Evolutionary conservation across 2,888 invertebrate genomes (phyloP).

Genomic region (Acanthococcus lagerstroemiae): DNA sequence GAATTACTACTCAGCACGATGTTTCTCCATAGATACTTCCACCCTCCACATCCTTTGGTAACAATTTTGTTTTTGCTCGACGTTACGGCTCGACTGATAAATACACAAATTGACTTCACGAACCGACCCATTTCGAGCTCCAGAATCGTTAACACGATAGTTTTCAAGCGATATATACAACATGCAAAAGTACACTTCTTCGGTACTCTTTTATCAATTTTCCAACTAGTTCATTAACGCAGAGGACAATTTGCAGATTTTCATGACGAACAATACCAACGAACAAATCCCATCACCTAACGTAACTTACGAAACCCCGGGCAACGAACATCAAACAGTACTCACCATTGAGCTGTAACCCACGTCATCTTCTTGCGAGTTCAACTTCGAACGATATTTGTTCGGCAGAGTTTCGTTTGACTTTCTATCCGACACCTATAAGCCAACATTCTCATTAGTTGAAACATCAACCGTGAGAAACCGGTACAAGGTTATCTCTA

Average conservation of each 20-base stretch:
- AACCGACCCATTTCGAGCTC: neutral
- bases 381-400: too few species aligned
- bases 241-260: neutral
- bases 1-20: too few species aligned
- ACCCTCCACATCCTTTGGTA: neutral
- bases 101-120: neutral
- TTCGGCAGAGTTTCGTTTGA: neutral
- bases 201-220: too few species aligned
- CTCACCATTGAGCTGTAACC: constrained; percentile 21
- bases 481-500: too few species aligned
- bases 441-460: neutral
- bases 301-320: neutral
- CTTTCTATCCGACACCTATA: neutral
- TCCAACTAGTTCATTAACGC: neutral
- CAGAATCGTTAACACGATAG: neutral
- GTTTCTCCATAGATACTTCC: too few species aligned
- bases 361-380: neutral
- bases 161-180: neutral
- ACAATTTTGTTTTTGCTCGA: neutral
- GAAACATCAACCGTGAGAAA: neutral
- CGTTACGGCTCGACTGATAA: too few species aligned
- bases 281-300: neutral
- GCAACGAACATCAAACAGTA: neutral
- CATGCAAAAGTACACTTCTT: too few species aligned
- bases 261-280: neutral